A percentile compares a stretch with the other conserved stretches of the same genome.
These are phyloP conservation scores for Drosophila teissieri DNA, from an alignment of 1,140 invertebrate species.

Conservation along the genomic window DNA sequence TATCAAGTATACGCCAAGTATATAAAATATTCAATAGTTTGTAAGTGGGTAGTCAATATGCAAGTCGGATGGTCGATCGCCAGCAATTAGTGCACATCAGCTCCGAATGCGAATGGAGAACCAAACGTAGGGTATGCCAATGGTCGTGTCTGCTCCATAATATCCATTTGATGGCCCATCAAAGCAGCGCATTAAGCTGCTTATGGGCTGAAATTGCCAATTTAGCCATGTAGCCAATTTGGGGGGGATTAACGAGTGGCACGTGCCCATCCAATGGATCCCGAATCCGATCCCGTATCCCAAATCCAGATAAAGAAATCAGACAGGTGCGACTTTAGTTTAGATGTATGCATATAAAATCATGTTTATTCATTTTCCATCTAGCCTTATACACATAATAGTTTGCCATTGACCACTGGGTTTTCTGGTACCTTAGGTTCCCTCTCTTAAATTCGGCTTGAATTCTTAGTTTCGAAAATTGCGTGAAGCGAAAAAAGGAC, in stretches of 20 bases:
- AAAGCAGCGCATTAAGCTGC: slow-evolving; percentile 36
- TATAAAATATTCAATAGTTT: no score
- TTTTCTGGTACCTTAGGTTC: slow-evolving; percentile 40
- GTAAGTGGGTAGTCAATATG: slow-evolving; percentile 23
- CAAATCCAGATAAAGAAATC: neutral
- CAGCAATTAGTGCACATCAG: neutral
- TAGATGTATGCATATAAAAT: slow-evolving; percentile 63
- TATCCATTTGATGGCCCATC: slow-evolving; percentile 16
- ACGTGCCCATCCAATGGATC: slow-evolving; percentile 17
- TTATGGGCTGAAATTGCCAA: slow-evolving; percentile 39
- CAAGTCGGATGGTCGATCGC: slow-evolving; percentile 3
- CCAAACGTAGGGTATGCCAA: slow-evolving; percentile 1
- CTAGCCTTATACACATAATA: slow-evolving; percentile 75
- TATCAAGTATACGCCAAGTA: neutral
- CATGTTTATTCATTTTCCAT: slow-evolving; percentile 63
- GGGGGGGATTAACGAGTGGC: neutral
- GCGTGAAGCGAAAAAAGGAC: slow-evolving; percentile 22
- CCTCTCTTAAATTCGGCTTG: slow-evolving; percentile 73
- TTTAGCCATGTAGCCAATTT: slow-evolving; percentile 18
- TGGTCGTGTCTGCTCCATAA: neutral
- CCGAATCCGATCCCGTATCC: slow-evolving; percentile 16
- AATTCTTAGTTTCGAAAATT: slow-evolving; percentile 29
- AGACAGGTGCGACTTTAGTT: neutral
- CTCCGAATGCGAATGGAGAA: no score
- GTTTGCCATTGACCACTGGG: slow-evolving; percentile 71